These are phyloP conservation scores for Cephus spinipes DNA, from an alignment of 2,888 invertebrate species.

Conservation along the genomic window DNA sequence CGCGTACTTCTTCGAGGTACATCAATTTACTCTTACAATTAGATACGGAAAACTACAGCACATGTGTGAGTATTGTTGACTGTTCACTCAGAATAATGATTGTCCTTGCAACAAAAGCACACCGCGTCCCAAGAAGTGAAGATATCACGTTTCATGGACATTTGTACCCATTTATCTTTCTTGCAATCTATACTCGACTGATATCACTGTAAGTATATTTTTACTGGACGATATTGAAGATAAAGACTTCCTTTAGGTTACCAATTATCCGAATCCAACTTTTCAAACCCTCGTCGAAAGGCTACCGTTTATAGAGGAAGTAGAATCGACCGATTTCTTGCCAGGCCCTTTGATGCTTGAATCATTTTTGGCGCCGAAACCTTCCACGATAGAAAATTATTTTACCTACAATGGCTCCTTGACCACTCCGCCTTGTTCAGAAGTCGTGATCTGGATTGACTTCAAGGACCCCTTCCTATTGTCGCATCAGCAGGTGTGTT, in stretches of 20 bases:
- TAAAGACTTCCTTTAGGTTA: constrained; percentile 49
- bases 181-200: constrained; percentile 3
- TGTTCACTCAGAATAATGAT: not conserved
- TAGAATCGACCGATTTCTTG: constrained; percentile 69
- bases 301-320: constrained; percentile 70
- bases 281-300: not conserved
- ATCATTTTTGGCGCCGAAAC: constrained; percentile 65
- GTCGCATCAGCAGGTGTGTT: constrained; percentile 75
- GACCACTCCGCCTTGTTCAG: constrained; percentile 88
- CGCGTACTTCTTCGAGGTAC: constrained; percentile 83
- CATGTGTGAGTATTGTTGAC: too few relatives aligned
- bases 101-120: not conserved
- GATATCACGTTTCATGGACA: constrained; percentile 1
- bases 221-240: constrained; percentile 38
- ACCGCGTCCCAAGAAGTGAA: not conserved
- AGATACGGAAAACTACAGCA: too few relatives aligned
- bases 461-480: constrained; percentile 79
- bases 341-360: constrained; percentile 69
- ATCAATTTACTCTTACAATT: not conserved
- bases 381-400: constrained; percentile 72
- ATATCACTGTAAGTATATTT: constrained; percentile 10
- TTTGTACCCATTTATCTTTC: not conserved
- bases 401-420: constrained; percentile 88
- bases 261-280: constrained; percentile 41
- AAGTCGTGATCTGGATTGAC: constrained; percentile 89